phyloP scores from a whole-genome alignment of 2,888 invertebrate genomes.

The Malacosoma neustria region DNA sequence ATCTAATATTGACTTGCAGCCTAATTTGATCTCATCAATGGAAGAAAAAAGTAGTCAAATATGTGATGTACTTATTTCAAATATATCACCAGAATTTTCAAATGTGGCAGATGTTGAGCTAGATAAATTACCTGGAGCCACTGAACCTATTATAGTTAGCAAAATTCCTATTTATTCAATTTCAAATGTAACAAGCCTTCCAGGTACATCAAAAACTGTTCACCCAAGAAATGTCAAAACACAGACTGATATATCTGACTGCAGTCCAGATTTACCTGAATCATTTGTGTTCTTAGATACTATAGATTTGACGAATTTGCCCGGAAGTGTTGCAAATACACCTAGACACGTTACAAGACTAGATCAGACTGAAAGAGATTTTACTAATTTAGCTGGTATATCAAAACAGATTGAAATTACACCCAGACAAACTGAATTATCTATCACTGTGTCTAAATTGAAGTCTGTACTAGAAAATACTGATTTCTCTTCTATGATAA shows the following conservation, averaged over 20 bases:
- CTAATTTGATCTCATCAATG: no score
- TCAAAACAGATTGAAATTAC: neutral
- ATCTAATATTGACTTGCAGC: no score
- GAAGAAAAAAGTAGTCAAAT: no score
- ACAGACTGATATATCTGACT: no score
- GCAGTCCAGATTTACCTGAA: neutral
- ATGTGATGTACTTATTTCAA: no score
- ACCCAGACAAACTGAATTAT: conserved; percentile 6
- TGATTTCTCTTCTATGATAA: neutral
- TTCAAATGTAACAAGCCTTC: neutral
- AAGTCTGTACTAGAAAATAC: conserved; percentile 7
- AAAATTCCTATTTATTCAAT: neutral
- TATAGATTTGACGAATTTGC: neutral
- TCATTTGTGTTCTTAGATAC: neutral
- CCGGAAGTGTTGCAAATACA: neutral
- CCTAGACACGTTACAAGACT: neutral
- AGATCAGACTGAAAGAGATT: neutral
- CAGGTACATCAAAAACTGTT: neutral
- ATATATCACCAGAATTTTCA: no score
- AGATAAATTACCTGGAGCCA: neutral
- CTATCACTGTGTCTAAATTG: conserved; percentile 6
- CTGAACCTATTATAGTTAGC: neutral
- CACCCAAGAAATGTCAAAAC: neutral
- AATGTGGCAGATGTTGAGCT: neutral
- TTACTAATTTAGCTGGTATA: neutral